These are phyloP conservation scores for Periophthalmodon schlosseri DNA, from an alignment of 2,113 vertebrate species.

Conservation along the genomic window DNA sequence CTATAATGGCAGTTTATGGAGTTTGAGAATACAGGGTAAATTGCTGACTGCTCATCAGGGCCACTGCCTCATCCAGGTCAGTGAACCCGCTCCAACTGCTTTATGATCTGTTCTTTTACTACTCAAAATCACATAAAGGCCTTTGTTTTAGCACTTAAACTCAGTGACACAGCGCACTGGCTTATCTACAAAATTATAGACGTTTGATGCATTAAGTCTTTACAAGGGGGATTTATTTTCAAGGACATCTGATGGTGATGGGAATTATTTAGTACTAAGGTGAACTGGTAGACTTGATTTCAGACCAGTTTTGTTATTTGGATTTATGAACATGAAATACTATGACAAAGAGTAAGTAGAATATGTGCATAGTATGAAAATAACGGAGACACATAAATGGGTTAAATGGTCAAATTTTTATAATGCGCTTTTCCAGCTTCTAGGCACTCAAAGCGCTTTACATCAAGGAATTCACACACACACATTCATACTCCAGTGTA, in stretches of 20 bases:
- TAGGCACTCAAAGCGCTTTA: too few species aligned
- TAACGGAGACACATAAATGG: too few species aligned
- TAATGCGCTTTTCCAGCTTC: too few species aligned
- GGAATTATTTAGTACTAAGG: not conserved
- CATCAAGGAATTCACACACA: too few species aligned
- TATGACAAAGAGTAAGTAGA: too few species aligned
- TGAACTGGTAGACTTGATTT: too few species aligned
- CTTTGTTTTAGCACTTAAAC: conserved; percentile 27
- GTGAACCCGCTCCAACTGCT: conserved; percentile 48
- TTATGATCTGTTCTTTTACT: conserved; percentile 59
- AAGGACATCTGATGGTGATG: not conserved
- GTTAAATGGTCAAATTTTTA: too few species aligned
- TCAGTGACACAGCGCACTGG: not conserved
- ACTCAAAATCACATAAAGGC: conserved; percentile 41
- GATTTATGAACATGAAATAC: too few species aligned
- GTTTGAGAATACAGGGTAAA: conserved; percentile 49
- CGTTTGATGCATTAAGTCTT: not conserved
- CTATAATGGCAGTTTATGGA: conserved; percentile 45
- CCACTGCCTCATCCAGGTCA: conserved; percentile 54
- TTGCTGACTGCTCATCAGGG: conserved; percentile 49
- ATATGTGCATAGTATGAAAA: too few species aligned
- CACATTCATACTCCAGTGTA: too few species aligned
- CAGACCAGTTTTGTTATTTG: too few species aligned
- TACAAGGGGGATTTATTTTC: not conserved
- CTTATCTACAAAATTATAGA: conserved; percentile 1